These are phyloP conservation scores for Melanophora roralis DNA, from an alignment of 2,888 invertebrate species.

Conservation along the genomic window DNA sequence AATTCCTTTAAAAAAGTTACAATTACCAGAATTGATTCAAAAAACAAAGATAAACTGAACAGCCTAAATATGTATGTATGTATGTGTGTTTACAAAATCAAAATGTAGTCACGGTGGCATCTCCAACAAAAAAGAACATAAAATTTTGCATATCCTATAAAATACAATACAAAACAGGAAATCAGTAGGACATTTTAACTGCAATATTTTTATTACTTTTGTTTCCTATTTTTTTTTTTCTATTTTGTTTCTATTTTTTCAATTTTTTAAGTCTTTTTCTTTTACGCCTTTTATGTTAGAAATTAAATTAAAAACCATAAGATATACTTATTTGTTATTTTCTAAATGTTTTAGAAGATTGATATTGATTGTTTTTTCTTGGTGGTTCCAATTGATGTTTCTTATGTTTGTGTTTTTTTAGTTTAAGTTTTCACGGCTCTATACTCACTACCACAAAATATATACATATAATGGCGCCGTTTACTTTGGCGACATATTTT, in stretches of 20 bases:
- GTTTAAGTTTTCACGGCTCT: slow-evolving; percentile 19
- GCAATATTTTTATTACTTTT: slow-evolving; percentile 19
- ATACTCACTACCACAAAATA: slow-evolving; percentile 35
- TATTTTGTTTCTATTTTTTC: neutral
- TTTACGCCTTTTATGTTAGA: neutral
- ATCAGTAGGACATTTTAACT: slow-evolving; percentile 52
- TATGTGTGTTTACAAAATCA: neutral
- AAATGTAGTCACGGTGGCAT: no score
- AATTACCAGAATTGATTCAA: no score
- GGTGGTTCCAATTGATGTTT: slow-evolving; percentile 46
- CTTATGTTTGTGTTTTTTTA: slow-evolving; percentile 30
- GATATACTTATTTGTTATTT: slow-evolving; percentile 21
- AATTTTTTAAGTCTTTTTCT: neutral
- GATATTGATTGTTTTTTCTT: slow-evolving; percentile 27
- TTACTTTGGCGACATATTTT: slow-evolving; percentile 60
- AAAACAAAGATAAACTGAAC: neutral
- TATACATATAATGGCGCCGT: slow-evolving; percentile 58
- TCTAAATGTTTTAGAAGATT: slow-evolving; percentile 8
- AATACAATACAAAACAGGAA: slow-evolving; percentile 17
- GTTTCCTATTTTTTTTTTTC: no score
- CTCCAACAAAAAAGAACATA: no score
- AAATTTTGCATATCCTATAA: neutral
- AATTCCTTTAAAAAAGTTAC: no score
- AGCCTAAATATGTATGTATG: neutral
- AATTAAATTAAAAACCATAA: neutral